Percentiles rank a stretch among this genome's conserved stretches.
phyloP scores from a whole-genome alignment of 2,888 invertebrate species.

The Sepioteuthis lessoniana region DNA sequence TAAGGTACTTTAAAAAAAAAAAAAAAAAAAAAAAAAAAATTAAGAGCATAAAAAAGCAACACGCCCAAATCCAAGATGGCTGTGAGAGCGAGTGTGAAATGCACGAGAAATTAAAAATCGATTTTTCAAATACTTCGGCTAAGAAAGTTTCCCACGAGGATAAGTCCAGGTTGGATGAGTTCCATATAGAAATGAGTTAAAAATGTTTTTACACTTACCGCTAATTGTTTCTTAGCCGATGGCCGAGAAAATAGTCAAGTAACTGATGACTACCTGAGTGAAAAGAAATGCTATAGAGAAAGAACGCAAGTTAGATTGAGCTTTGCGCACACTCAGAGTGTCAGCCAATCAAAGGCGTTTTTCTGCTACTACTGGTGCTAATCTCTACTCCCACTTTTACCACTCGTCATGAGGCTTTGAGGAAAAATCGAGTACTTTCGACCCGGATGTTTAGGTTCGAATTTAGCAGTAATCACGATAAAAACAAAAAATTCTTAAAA shows the following conservation, averaged over 20 bases:
- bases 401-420: neutral
- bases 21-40: neutral
- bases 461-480: neutral
- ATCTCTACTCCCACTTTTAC: neutral
- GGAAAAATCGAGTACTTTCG: neutral
- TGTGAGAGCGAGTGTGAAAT: neutral
- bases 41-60: neutral
- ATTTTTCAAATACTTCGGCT: neutral
- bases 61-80: constrained; percentile 33
- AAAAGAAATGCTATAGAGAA: neutral
- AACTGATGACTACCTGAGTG: neutral
- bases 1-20: neutral
- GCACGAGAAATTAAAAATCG: neutral
- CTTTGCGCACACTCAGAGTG: neutral
- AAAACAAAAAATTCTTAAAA: too few species aligned
- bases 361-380: neutral
- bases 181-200: too few species aligned
- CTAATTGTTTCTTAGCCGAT: neutral
- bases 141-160: too few species aligned
- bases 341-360: neutral
- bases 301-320: neutral
- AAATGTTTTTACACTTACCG: neutral
- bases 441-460: neutral
- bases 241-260: neutral
- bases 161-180: too few species aligned